Percentiles rank a stretch among this genome's conserved stretches.
Conservation (phyloP, 2,113 vertebrate species). For the Peucedramus taeniatus region DNA sequence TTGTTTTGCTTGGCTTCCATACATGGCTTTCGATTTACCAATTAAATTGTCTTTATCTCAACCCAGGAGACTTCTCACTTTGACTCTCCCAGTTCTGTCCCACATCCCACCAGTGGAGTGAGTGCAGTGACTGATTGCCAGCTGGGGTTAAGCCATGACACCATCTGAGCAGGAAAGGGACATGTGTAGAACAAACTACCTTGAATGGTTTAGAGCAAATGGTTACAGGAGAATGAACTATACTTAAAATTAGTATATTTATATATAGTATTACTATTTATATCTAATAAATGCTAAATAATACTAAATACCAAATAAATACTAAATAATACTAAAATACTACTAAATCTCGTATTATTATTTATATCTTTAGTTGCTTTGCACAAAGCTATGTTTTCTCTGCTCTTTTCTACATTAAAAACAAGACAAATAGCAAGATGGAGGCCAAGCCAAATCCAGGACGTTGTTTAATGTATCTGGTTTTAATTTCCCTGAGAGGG, state of each 20-base stretch:
- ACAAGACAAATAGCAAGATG: background rate
- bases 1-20: background rate
- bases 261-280: no score
- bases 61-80: background rate
- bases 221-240: background rate
- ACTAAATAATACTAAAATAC: no score
- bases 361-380: background rate
- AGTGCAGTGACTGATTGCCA: background rate
- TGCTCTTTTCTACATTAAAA: background rate
- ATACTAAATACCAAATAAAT: no score
- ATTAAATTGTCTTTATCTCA: background rate
- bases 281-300: no score
- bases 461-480: background rate
- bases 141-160: background rate
- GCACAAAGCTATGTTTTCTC: background rate
- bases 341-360: no score
- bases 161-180: background rate
- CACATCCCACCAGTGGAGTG: background rate
- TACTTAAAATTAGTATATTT: no score
- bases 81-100: background rate
- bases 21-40: background rate
- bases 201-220: background rate
- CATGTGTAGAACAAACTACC: background rate
- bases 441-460: background rate
- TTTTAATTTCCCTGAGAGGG: background rate